Evolutionary conservation across 2,888 invertebrate species (phyloP), one percentile per base, ranked within the genome.

Genomic region (Troglohyphantes excavatus): DNA sequence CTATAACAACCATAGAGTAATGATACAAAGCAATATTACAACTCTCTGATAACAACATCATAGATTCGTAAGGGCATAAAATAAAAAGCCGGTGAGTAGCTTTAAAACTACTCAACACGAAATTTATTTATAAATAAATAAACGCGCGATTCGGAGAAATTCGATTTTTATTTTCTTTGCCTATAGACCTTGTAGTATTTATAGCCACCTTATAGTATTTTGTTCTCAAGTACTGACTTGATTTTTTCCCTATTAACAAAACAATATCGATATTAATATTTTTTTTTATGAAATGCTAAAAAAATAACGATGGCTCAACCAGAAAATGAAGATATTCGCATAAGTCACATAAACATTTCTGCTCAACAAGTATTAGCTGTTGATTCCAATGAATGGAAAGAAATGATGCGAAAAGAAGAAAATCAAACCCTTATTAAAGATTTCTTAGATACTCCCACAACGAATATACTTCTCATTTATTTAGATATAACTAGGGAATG

Each of bases 361-460:
- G 53, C 84, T 26, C 39, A 63, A 43, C 46, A 63, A 65, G 19
- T 78, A 9, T 65, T 90, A 61, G 33, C 63, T 26, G 53, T 72
- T n/a, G 65, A 63, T 65, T n/a, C 17, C 39, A 27, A 33, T 26
- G 39, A 46, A n/a, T 90, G 90, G 90, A 67, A 29, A 26, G 90
- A 90, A 39, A 19, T 78, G 27, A 72, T 84, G 2, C 78, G 72
- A 76, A 90, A 84, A 53, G 90, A 90, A 84, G 90, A 90, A 33
- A 90, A 53, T 59, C 70, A 72, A 59, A 39, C 65, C 27, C 63
- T 84, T 23, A 46, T 90, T 19, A 90, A 84, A 33, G 79, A 90
- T 21, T 90, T 84, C 65, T 65, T 90, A 39, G 90, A 90, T 27
- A n/a, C 39, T 3, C 53, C 83, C 13, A 19, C 53, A 11, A 29